Evolutionary conservation across 2,888 invertebrate species (phyloP).

Genomic region (Hololepta plana): DNA sequence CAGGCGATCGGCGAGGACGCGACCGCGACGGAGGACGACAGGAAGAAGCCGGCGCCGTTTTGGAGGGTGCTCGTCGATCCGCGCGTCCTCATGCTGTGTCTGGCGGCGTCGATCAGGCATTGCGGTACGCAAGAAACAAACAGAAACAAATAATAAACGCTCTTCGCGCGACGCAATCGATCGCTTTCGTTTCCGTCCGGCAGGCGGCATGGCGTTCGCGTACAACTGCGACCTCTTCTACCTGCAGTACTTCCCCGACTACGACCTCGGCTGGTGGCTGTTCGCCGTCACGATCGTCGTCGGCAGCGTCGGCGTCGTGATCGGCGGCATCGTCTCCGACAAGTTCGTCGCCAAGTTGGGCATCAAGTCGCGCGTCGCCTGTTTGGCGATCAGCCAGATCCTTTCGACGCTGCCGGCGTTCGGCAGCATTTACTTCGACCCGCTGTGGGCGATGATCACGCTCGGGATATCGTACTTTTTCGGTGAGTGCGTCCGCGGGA

Average conservation of each 20-base stretch:
- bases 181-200: too few species aligned
- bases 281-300: conserved; percentile 77
- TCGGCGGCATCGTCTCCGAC: conserved; percentile 63
- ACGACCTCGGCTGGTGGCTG: conserved; percentile 79
- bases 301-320: conserved; percentile 59
- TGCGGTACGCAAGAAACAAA: conserved; percentile 37
- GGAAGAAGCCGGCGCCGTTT: conserved; percentile 18
- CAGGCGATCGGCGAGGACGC: conserved; percentile 50
- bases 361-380: conserved; percentile 58
- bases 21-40: conserved; percentile 17
- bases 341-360: conserved; percentile 79
- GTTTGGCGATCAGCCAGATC: conserved; percentile 66
- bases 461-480: conserved; percentile 79
- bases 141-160: neutral
- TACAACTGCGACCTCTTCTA: conserved; percentile 84
- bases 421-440: conserved; percentile 66
- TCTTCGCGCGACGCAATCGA: too few species aligned
- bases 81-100: conserved; percentile 56
- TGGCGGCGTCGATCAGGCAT: conserved; percentile 79
- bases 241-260: conserved; percentile 73
- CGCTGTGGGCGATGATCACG: conserved; percentile 73
- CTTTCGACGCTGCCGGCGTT: conserved; percentile 72
- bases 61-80: conserved; percentile 67
- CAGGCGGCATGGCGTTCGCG: conserved; percentile 79
- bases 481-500: conserved; percentile 34